These are phyloP conservation scores for Achlya flavicornis DNA, from an alignment of 2,888 invertebrate species.

Conservation along the genomic window DNA sequence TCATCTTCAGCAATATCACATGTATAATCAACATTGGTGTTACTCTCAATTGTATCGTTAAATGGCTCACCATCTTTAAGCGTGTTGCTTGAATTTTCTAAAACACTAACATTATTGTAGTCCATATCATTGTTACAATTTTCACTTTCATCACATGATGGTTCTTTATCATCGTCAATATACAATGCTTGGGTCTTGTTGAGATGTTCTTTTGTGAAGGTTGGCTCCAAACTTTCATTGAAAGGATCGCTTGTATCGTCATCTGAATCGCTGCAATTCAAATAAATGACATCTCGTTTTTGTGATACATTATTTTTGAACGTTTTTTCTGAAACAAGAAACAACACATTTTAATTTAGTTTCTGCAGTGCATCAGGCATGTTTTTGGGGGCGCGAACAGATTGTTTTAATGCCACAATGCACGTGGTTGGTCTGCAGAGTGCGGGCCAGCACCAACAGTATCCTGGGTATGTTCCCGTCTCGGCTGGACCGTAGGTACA, in stretches of 20 bases:
- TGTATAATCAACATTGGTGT: not conserved
- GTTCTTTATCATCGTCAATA: slow-evolving; percentile 12
- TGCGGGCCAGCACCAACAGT: too few relatives aligned
- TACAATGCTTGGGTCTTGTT: slow-evolving; percentile 46
- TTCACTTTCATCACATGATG: slow-evolving; percentile 29
- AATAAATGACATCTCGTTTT: slow-evolving; percentile 38
- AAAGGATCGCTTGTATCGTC: slow-evolving; percentile 48
- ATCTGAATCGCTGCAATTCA: slow-evolving; percentile 57
- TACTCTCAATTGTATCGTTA: slow-evolving; percentile 13
- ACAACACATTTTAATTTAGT: too few relatives aligned
- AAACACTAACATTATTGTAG: slow-evolving; percentile 34
- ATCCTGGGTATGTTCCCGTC: too few relatives aligned
- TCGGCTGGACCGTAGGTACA: too few relatives aligned
- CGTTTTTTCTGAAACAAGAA: slow-evolving; percentile 55
- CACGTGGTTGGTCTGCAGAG: too few relatives aligned
- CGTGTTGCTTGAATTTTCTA: slow-evolving; percentile 44
- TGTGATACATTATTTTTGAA: slow-evolving; percentile 37
- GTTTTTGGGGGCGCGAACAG: too few relatives aligned
- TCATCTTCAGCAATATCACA: slow-evolving; percentile 13
- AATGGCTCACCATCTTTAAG: slow-evolving; percentile 38
- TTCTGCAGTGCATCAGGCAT: too few relatives aligned
- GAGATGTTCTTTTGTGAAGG: slow-evolving; percentile 59
- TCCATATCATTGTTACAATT: slow-evolving; percentile 32
- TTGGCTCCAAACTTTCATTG: slow-evolving; percentile 69
- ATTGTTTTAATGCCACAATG: too few relatives aligned